Base-by-base conservation (phyloP, 64 coral and sea anemone genomes). In the Cladopsammia gracilis region DNA sequence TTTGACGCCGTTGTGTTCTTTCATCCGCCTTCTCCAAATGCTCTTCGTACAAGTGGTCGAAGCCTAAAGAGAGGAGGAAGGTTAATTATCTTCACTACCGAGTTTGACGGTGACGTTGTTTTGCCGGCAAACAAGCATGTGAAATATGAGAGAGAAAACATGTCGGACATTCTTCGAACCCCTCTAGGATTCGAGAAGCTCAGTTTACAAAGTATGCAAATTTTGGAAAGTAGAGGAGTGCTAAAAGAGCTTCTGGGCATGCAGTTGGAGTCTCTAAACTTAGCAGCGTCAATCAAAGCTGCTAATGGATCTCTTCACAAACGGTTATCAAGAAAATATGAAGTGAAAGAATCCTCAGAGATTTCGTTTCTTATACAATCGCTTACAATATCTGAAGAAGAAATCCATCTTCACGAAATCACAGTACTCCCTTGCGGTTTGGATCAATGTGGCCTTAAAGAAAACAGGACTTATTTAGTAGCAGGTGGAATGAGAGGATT, bases 401-500 rank as follows among this genome's bases (percentile, higher is more conserved):
- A 49, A 1, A 50, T 26, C 70, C 26, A 12, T 14, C 45, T 89
- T 7, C 11, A 89, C 11, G 16, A 47, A 15, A 82, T 91, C 11
- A 49, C 77, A 81, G 6, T 91, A 0, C n/a, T 58, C 5, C 47
- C 51, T 0, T 2, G 14, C 34, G 77, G 93, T 11, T 57, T 96
- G 12, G 91, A 93, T 58, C 56, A 89, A 12, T 69, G 59, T 46
- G 86, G 90, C 13, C 52, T 96, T 20, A 96, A 78, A 79, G 79
- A 78, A 47, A 72, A 93, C 64, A 79, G 79, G 24, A 79, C 90
- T 1, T 96, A 96, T 48, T 20, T 96, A 24, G 74, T 96, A 10
- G 86, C 89, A 15, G 95, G 95, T 9, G 95, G 95, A 10, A n/a
- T 79, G n/a, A 60, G 79, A 43, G 95, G 95, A 25, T 86, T 86